A percentile compares a stretch with the other conserved stretches of the same genome.
Conservation (phyloP, 2,797 vertebrate genomes). For the Onychomys torridus region DNA sequence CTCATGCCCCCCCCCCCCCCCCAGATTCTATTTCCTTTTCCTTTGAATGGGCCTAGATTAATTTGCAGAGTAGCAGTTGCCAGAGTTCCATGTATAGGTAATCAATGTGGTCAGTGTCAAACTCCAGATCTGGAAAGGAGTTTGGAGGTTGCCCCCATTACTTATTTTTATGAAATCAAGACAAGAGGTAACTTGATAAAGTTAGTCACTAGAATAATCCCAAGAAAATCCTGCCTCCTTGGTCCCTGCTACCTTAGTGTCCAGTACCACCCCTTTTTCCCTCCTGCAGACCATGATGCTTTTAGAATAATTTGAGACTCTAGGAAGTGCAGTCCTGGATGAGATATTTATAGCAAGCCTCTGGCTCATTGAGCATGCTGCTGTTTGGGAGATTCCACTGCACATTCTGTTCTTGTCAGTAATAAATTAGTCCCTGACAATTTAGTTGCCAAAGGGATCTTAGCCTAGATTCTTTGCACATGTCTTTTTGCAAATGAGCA, state of each 20-base stretch:
- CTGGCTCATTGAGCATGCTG: slow-evolving; percentile 79
- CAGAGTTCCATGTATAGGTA: background rate
- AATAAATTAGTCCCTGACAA: slow-evolving; percentile 82
- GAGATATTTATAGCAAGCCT: slow-evolving; percentile 82
- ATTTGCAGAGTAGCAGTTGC: background rate
- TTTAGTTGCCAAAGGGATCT: slow-evolving; percentile 82
- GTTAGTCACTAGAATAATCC: slow-evolving; percentile 9
- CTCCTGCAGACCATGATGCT: slow-evolving; percentile 59
- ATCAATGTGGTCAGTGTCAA: background rate
- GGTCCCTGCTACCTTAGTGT: slow-evolving; percentile 6
- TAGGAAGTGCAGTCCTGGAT: slow-evolving; percentile 75
- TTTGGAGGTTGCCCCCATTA: background rate
- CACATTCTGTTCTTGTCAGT: slow-evolving; percentile 83
- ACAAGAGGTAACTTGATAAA: slow-evolving; percentile 4
- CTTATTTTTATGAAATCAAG: background rate
- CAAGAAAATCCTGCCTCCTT: slow-evolving; percentile 12
- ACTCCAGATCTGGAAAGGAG: slow-evolving; percentile 50
- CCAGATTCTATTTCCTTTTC: slow-evolving; percentile 6
- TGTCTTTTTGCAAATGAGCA: slow-evolving; percentile 83
- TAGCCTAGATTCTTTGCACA: slow-evolving; percentile 76
- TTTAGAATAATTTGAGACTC: slow-evolving; percentile 78
- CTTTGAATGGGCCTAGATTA: slow-evolving; percentile 31
- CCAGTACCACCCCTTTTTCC: slow-evolving; percentile 26
- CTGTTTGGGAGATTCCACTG: slow-evolving; percentile 83
- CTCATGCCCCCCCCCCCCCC: no score